Evolutionary conservation across 2,888 invertebrate species (phyloP), one percentile per base, ranked within the genome.

Genomic region (Rugalucina vietnamica): DNA sequence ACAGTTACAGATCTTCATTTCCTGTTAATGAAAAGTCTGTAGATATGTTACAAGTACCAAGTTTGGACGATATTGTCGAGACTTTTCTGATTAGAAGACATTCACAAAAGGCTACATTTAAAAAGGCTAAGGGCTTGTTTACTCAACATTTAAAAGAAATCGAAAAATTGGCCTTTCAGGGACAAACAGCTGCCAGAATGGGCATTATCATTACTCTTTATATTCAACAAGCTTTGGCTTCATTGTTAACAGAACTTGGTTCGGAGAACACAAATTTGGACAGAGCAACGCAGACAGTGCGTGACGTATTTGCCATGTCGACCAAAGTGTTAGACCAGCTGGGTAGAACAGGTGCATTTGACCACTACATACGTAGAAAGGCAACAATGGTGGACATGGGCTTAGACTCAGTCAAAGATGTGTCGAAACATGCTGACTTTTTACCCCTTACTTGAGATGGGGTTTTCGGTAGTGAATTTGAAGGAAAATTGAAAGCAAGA

Each of bases 221-320:
- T 60, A 49, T 80, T 57, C 77, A 84, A 79, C 80, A 84, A 39
- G 73, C 76, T 24, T 27, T 73, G 18, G 32, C 75, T 37, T 57
- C 65, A 34, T 32, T 78, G 10, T 57, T 78, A n/a, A 2, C 65
- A 12, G 34, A 24, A 12, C 32, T 76, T 3, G 12, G 1, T 60
- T 27, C 43, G 3, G 69, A 81, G 39, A 37, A 72, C 10, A 1
- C 32, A 4, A 82, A 79, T 29, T 37, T 83, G 34, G 79, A 83
- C 37, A 57, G 65, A 18, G 69, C 72, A 18, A 37, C 77, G 27
- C 79, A 83, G 36, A 54, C 21, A 27, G 76, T 84, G 18, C 29
- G 84, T 27, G 84, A 84, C 75, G 81, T 75, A 27, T 84, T 84
- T 81, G 84, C 84, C 24, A 81, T 84, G 77, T 69, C 74, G 18